These are phyloP conservation scores for Merluccius polli DNA, from an alignment of 2,797 vertebrate genomes.

Conservation along the genomic window DNA sequence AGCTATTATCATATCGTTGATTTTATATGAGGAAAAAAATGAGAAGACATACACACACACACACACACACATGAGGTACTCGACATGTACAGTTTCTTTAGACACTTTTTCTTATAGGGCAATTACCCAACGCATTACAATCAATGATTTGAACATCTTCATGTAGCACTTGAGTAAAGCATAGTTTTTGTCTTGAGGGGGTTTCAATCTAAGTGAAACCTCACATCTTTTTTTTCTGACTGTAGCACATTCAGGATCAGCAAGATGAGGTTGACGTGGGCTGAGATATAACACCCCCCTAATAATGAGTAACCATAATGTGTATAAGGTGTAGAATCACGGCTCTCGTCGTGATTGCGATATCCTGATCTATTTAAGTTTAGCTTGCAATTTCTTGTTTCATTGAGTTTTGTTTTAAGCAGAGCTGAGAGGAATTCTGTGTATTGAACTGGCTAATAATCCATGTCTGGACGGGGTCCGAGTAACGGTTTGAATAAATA, in stretches of 20 bases:
- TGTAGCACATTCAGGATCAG: background rate
- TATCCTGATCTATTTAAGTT: conserved; percentile 31
- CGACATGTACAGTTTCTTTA: conserved; percentile 43
- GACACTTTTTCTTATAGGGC: conserved; percentile 28
- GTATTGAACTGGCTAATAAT: conserved; percentile 10
- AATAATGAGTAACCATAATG: background rate
- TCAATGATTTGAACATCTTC: conserved; percentile 32
- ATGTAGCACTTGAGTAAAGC: conserved; percentile 74
- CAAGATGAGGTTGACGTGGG: background rate
- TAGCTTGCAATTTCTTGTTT: conserved; percentile 54
- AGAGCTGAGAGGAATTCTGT: background rate
- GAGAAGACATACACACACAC: conserved; percentile 5
- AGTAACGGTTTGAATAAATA: conserved; percentile 24
- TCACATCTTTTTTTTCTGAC: background rate
- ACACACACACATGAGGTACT: conserved; percentile 57
- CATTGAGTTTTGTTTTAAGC: conserved; percentile 30
- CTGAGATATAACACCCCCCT: background rate
- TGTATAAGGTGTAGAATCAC: background rate
- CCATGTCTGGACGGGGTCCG: conserved; percentile 27
- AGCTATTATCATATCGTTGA: conserved; percentile 59
- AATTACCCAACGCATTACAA: conserved; percentile 49
- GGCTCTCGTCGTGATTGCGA: conserved; percentile 43
- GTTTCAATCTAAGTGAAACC: conserved; percentile 16
- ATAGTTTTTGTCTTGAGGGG: conserved; percentile 34
- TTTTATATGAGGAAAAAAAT: conserved; percentile 47